A percentile compares a stretch with the other conserved stretches of the same genome.
These are phyloP conservation scores for Galagoides demidoff DNA, from an alignment of 2,797 vertebrate genomes.

Conservation along the genomic window DNA sequence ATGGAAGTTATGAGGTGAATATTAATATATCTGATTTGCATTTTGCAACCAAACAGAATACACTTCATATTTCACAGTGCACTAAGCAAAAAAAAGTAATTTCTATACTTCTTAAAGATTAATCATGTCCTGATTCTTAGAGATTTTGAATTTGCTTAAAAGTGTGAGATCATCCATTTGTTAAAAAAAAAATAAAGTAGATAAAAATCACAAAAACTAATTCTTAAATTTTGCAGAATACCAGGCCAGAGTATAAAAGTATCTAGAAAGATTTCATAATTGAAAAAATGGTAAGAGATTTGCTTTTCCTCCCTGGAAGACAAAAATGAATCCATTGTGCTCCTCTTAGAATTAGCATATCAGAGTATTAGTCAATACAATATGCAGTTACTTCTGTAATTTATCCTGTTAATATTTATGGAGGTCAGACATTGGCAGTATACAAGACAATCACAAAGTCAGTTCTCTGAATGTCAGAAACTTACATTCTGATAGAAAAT, in stretches of 20 bases:
- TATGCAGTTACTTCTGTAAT: neutral
- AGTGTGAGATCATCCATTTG: neutral
- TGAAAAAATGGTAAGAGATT: neutral
- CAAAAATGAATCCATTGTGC: neutral
- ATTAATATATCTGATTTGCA: conserved; percentile 57
- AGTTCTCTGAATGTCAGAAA: neutral
- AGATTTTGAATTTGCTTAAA: neutral
- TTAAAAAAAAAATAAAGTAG: neutral
- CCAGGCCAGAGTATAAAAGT: neutral
- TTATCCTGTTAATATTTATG: neutral
- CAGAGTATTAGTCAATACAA: neutral
- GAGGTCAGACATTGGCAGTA: neutral
- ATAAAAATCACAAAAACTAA: neutral
- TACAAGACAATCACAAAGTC: neutral
- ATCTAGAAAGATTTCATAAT: neutral
- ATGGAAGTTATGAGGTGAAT: conserved; percentile 54
- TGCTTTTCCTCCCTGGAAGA: neutral
- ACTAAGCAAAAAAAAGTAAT: neutral
- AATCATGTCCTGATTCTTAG: neutral
- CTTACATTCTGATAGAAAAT: neutral
- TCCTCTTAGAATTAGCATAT: neutral
- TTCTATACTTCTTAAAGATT: neutral
- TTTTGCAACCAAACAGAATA: conserved; percentile 44
- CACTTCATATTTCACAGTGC: neutral
- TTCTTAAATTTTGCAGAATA: neutral